These are phyloP conservation scores for Phoeniculus purpureus DNA, from an alignment of 2,797 vertebrate species.

Conservation along the genomic window DNA sequence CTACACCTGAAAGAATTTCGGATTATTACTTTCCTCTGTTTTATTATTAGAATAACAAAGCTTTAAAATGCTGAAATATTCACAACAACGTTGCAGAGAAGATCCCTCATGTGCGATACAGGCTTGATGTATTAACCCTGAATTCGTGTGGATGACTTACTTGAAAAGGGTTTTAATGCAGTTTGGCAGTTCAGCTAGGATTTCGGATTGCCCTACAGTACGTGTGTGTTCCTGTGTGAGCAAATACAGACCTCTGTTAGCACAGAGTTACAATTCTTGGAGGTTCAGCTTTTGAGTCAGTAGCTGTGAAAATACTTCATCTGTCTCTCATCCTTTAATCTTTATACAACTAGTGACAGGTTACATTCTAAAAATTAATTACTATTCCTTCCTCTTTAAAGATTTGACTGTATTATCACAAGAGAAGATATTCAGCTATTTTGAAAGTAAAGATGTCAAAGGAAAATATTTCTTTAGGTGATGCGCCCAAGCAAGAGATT, in stretches of 20 bases:
- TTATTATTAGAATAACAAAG: background rate
- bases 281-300: background rate
- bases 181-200: background rate
- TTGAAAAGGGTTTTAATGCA: background rate
- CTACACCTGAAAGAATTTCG: background rate
- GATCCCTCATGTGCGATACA: background rate
- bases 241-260: background rate
- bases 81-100: background rate
- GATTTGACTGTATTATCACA: background rate
- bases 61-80: background rate
- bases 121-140: background rate
- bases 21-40: background rate
- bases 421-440: background rate
- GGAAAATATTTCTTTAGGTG: background rate
- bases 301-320: background rate
- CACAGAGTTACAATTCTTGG: background rate
- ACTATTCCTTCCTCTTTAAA: constrained; percentile 5
- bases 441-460: background rate
- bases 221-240: background rate
- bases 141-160: background rate
- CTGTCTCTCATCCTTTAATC: background rate
- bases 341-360: background rate
- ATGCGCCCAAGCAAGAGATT: background rate
- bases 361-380: background rate
- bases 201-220: background rate